Conservation (phyloP, 2,797 vertebrate genomes). For the Atherinosoma microstoma region DNA sequence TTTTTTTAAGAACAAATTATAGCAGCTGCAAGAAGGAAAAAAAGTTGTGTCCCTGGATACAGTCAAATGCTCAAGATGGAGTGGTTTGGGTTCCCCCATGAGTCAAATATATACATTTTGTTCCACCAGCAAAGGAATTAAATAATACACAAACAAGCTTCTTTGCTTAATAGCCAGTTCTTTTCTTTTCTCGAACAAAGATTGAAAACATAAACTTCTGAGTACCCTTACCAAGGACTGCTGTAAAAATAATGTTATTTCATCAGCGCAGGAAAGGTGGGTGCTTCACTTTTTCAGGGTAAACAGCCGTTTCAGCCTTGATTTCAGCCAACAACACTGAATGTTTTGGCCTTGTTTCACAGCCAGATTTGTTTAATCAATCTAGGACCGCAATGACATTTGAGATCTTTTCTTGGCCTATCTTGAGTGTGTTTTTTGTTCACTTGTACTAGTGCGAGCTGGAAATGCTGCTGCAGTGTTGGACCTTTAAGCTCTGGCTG, state of each 20-base stretch:
- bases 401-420: conserved; percentile 27
- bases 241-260: conserved; percentile 12
- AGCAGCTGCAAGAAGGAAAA: not conserved
- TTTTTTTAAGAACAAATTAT: conserved; percentile 24
- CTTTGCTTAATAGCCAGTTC: not conserved
- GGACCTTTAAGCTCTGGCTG: conserved; percentile 20
- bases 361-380: conserved; percentile 31
- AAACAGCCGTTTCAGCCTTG: conserved; percentile 15
- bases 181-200: conserved; percentile 7
- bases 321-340: conserved; percentile 18
- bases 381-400: conserved; percentile 2
- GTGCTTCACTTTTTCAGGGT: conserved; percentile 35
- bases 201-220: conserved; percentile 15
- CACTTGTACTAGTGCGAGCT: conserved; percentile 55
- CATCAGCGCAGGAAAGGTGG: conserved; percentile 8
- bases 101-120: not conserved
- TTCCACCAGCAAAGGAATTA: conserved; percentile 4
- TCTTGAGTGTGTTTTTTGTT: conserved; percentile 7
- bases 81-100: not conserved
- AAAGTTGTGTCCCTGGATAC: not conserved
- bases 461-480: conserved; percentile 37
- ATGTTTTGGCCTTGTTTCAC: conserved; percentile 25
- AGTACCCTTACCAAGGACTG: conserved; percentile 20
- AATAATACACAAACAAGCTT: not conserved
- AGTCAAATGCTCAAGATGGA: conserved; percentile 7